Evolutionary conservation across 1,140 invertebrate species (phyloP), one percentile per base, ranked within the genome.

Genomic region (Radopholus similis): DNA sequence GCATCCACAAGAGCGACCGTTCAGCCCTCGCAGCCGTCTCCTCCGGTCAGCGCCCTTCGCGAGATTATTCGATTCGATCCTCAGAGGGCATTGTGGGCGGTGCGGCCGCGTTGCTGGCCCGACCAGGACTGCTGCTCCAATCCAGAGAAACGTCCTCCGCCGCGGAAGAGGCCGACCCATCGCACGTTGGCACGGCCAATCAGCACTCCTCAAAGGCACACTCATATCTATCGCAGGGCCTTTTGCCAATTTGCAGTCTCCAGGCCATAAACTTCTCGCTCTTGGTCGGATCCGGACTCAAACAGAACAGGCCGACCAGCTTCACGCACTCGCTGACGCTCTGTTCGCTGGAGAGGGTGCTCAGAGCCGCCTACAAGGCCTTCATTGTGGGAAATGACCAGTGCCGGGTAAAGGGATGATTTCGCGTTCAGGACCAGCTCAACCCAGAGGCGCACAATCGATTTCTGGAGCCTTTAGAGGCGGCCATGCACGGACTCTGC

Each of bases 401-500:
- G n/a, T 38, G 13, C 9, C 15, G 1, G 15, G 23, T 51, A 23
- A 18, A 15, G 13, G 4, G 26, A 5, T 47, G n/a, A 47, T 47
- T 51, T 51, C 11, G 34, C 64, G 4, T 21, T 68, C 26, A 68
- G 66, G 65, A 70, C 11, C 58, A 66, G n/a, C 32, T 70, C 11
- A 70, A 70, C 1, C 34, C 68, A 9, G 63, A 70, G 4, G 35
- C 34, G 23, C 64, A 70, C 35, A 6, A 18, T 6, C 68, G 68
- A 34, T 70, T 70, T 72, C 37, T 70, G 34, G 68, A 71, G 13
- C 47, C 53, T 40, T 38, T 70, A n/a, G 47, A 57, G 23, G 21
- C 68, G 53, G 64, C 55, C 2, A 57, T 70, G 37, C 26, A n/a
- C 18, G 68, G 38, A 4, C 40, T 70, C n/a, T 58, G 51, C 28